Evolutionary conservation across 2,888 invertebrate genomes (phyloP), one percentile per base, ranked within the genome.

Genomic region (Leptarthrus brevirostris): DNA sequence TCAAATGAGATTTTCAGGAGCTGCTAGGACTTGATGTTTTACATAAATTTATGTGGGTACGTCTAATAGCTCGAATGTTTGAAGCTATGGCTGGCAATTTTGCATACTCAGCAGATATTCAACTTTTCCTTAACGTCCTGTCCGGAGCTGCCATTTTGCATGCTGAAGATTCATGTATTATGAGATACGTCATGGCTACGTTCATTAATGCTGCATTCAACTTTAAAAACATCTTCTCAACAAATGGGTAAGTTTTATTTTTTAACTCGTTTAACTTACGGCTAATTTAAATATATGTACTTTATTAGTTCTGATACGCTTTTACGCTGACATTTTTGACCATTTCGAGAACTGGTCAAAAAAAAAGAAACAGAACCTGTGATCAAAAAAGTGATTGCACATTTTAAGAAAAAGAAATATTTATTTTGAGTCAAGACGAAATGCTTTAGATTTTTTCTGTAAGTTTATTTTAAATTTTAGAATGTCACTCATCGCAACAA

Each of bases 41-140:
- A 76, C 99, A 99, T 84, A 99, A 99, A 85, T 97, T 97, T 81
- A 96, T 97, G 91, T 99, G 99, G 99, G 96, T 97, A 1, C 93
- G 97, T 77, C 86, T 98, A 36, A 96, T 98, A 80, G 94, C 96
- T 0, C 90, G 96, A 58, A 96, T 98, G 96, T 98, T 98, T 82
- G 96, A 96, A 85, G 96, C 96, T 0, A 98, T 98, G 97, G 96
- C 96, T 1, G 96, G 96, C 2, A 97, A 97, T 82, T 97, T 98
- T 82, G 97, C 97, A 0, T 96, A 97, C 79, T 96, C 96, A 0
- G 94, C 97, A 16, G 99, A 99, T 82, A 95, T 99, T 72, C 98
- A 98, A 81, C 86, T 99, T 53, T 99, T 99, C 83, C 88, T 99
- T 40, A 99, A 98, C 85, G 99, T 99, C 0, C 87, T 98, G 2